phyloP scores from a whole-genome alignment of 2,888 invertebrate genomes.

The Diplolepis rosae region DNA sequence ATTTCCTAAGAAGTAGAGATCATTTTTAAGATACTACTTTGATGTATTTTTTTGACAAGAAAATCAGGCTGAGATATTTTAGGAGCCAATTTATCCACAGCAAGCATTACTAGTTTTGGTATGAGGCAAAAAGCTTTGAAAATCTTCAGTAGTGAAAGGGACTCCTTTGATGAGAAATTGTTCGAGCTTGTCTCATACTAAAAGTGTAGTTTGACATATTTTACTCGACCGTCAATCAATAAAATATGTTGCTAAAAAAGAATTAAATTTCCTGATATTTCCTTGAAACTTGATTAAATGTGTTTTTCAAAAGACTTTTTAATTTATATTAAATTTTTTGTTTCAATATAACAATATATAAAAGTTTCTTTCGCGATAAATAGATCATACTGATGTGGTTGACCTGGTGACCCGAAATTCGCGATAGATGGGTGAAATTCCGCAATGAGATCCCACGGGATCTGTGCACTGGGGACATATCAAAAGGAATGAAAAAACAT shows the following conservation, averaged over 20 bases:
- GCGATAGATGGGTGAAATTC: not conserved
- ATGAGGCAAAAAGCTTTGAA: not conserved
- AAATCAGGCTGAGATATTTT: not conserved
- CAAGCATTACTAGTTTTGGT: slow-evolving; percentile 3
- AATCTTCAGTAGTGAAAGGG: not conserved
- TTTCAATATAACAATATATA: not conserved
- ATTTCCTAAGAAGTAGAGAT: too few species aligned
- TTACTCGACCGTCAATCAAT: not conserved
- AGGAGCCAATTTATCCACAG: slow-evolving; percentile 2
- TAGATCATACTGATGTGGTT: not conserved
- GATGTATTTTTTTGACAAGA: not conserved
- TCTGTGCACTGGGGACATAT: slow-evolving; percentile 16
- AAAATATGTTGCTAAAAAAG: not conserved
- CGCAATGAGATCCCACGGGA: not conserved
- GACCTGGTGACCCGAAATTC: not conserved
- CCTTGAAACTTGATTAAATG: not conserved
- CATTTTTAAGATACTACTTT: not conserved
- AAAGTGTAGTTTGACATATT: not conserved
- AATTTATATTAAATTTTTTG: too few species aligned
- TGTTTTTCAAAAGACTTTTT: too few species aligned
- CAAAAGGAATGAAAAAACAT: not conserved
- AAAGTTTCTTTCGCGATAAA: slow-evolving; percentile 5
- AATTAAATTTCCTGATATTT: not conserved
- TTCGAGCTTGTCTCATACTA: not conserved
- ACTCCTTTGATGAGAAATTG: not conserved